phyloP scores from a whole-genome alignment of 2,113 vertebrate species.

The Pseudopodoces humilis region DNA sequence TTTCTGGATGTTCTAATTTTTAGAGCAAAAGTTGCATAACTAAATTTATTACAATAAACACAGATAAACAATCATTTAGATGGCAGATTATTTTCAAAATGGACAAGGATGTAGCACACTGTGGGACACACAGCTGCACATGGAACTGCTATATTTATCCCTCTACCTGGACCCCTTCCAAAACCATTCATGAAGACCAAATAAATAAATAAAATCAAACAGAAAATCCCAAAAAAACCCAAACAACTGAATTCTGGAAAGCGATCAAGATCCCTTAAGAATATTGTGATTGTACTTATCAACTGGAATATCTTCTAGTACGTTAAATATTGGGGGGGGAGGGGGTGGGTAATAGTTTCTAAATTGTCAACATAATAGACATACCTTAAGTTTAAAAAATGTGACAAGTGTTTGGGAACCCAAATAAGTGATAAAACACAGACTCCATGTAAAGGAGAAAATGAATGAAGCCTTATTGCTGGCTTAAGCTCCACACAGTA shows the following conservation, averaged over 20 bases:
- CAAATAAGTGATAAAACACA: not conserved
- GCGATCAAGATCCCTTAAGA: not conserved
- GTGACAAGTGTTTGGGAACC: not conserved
- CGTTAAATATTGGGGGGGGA: rapidly evolving
- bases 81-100: not conserved
- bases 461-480: not conserved
- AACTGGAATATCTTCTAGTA: not conserved
- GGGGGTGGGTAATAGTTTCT: rapidly evolving
- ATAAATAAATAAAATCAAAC: not conserved
- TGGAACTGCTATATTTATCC: not conserved
- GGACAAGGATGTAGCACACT: not conserved
- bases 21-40: not conserved
- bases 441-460: rapidly evolving
- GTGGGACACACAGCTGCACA: not conserved
- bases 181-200: not conserved
- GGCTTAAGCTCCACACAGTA: not conserved
- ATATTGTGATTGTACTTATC: not conserved
- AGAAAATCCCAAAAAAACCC: not conserved
- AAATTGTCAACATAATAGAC: not conserved
- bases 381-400: not conserved
- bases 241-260: not conserved
- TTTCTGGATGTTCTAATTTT: not conserved
- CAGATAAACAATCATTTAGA: not conserved
- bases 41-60: not conserved
- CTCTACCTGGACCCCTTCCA: not conserved